A percentile compares a stretch with the other conserved stretches of the same genome.
Conservation (phyloP, 2,797 vertebrate genomes). For the Merluccius polli region DNA sequence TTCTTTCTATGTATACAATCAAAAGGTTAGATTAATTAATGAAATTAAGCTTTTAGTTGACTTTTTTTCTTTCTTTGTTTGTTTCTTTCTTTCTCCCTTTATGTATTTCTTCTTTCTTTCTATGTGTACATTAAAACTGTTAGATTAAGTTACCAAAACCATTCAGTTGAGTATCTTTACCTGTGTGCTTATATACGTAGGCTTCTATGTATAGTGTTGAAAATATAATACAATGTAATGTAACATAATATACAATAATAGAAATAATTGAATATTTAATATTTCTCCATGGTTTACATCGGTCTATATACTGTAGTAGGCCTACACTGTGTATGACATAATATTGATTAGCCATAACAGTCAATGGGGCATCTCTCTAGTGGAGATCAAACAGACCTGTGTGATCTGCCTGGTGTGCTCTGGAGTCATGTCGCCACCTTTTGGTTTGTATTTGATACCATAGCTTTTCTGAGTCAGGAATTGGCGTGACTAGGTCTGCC, state of each 20-base stretch:
- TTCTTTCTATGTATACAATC: not conserved
- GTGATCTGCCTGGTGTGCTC: not conserved
- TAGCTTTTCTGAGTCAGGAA: not conserved
- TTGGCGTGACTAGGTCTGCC: slow-evolving; percentile 11
- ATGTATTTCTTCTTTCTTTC: not conserved
- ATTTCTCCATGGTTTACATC: not conserved
- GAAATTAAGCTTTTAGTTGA: too few relatives aligned
- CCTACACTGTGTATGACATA: not conserved
- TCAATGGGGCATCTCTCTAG: slow-evolving; percentile 44
- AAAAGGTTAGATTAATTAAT: not conserved
- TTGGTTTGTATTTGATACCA: slow-evolving; percentile 35
- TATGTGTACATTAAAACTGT: too few relatives aligned
- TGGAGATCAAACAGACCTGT: slow-evolving; percentile 4
- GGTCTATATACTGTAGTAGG: not conserved
- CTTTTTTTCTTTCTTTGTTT: not conserved
- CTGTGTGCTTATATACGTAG: too few relatives aligned
- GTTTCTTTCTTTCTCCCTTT: slow-evolving; percentile 19
- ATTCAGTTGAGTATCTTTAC: too few relatives aligned
- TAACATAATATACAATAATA: not conserved
- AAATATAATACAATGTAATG: not conserved
- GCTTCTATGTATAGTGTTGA: not conserved
- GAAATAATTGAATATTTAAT: not conserved
- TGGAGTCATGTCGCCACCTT: slow-evolving; percentile 54
- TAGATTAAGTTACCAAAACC: too few relatives aligned
- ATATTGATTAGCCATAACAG: not conserved